Percentiles rank a stretch among this genome's conserved stretches.
These are phyloP conservation scores for Lasius platythorax DNA, from an alignment of 2,888 invertebrate genomes.

Conservation along the genomic window DNA sequence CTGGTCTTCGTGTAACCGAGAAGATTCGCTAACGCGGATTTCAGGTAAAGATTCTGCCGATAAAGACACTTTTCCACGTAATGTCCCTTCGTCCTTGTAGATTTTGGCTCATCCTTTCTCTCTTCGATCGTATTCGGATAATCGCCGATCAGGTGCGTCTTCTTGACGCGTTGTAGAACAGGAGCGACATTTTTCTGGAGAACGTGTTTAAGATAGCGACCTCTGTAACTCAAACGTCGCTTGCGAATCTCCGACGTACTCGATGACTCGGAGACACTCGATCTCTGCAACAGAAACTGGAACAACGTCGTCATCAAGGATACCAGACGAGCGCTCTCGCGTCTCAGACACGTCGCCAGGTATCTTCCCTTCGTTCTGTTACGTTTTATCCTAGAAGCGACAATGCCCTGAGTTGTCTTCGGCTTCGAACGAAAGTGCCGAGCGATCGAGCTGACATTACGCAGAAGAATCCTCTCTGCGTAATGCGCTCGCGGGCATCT, in stretches of 20 bases:
- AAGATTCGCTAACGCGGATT: conserved; percentile 7
- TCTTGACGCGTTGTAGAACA: conserved; percentile 34
- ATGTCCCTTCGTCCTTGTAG: conserved; percentile 59
- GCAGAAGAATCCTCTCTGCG: conserved; percentile 60
- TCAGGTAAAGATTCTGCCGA: conserved; percentile 1
- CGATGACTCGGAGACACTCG: background rate
- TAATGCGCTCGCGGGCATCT: conserved; percentile 59
- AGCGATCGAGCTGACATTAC: conserved; percentile 45
- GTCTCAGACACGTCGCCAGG: conserved; percentile 36
- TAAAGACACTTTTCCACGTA: conserved; percentile 64
- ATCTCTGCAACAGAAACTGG: conserved; percentile 39
- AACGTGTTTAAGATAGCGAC: conserved; percentile 62
- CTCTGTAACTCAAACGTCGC: conserved; percentile 58
- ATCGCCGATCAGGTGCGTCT: background rate
- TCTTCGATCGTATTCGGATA: too few species aligned
- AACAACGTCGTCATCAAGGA: conserved; percentile 29
- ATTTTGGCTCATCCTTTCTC: conserved; percentile 42
- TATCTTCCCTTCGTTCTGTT: conserved; percentile 30
- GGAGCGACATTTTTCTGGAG: conserved; percentile 54
- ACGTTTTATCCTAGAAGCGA: background rate
- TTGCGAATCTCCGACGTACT: conserved; percentile 12
- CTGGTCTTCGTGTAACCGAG: background rate
- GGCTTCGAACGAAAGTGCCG: conserved; percentile 32
- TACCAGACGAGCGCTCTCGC: conserved; percentile 38
- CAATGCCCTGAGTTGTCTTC: background rate